phyloP scores from a whole-genome alignment of 2,888 invertebrate species.

The Lepetodrilus schrolli region DNA sequence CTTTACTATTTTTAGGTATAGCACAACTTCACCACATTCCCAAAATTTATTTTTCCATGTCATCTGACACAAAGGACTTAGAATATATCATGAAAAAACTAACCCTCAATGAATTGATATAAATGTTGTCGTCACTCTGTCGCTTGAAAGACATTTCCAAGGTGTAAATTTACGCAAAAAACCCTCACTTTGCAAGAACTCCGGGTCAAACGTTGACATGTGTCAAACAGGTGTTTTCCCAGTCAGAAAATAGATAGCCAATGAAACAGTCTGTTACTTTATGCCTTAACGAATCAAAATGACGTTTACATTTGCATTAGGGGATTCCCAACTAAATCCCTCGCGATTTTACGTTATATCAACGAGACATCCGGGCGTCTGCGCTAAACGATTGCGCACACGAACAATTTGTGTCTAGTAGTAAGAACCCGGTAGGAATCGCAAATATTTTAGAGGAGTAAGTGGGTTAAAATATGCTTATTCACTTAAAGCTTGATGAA shows the following conservation, averaged over 20 bases:
- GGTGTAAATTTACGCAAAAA: neutral
- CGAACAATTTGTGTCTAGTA: conserved; percentile 54
- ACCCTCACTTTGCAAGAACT: neutral
- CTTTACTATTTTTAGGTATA: too few species aligned
- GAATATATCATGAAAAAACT: too few species aligned
- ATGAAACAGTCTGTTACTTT: neutral
- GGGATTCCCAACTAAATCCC: conserved; percentile 11
- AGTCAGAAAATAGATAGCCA: neutral
- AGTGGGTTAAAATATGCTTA: conserved; percentile 30
- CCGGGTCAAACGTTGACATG: neutral
- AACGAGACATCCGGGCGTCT: conserved; percentile 50
- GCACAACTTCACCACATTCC: too few species aligned
- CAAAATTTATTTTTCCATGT: too few species aligned
- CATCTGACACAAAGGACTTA: too few species aligned
- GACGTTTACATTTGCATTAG: neutral
- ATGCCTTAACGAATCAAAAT: neutral
- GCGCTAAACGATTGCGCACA: conserved; percentile 52
- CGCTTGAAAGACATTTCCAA: conserved; percentile 67
- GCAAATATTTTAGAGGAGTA: conserved; percentile 48
- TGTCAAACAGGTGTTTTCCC: neutral
- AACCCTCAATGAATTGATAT: conserved; percentile 56
- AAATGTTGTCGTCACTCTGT: conserved; percentile 60
- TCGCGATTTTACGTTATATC: conserved; percentile 28
- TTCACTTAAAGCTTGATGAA: neutral
- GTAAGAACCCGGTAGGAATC: conserved; percentile 44